These are phyloP conservation scores for Drosophila paracracens DNA, from an alignment of 2,888 invertebrate genomes.

Conservation along the genomic window DNA sequence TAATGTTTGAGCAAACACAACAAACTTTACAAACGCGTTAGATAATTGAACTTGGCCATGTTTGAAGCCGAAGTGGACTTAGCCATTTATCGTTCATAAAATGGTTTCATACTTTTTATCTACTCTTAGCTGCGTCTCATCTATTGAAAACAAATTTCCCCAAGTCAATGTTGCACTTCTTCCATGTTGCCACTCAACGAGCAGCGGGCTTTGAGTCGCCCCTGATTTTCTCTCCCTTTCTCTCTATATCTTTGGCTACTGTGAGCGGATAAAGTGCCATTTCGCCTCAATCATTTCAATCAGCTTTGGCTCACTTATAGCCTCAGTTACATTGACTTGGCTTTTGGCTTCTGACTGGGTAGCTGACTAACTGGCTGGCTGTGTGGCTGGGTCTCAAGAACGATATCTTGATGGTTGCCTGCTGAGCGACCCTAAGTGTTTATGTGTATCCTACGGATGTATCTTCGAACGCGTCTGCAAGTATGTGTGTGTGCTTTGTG, in stretches of 20 bases:
- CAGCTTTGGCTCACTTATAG: slow-evolving; percentile 78
- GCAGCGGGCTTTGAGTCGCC: slow-evolving; percentile 36
- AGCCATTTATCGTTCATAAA: slow-evolving; percentile 9
- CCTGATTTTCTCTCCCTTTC: background rate
- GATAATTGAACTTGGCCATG: slow-evolving; percentile 5
- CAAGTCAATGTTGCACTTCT: slow-evolving; percentile 49
- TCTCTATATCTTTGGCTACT: background rate
- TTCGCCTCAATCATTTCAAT: slow-evolving; percentile 78
- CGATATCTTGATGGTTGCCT: slow-evolving; percentile 32
- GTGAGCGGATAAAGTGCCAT: slow-evolving; percentile 65
- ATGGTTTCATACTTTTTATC: slow-evolving; percentile 25
- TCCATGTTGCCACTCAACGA: slow-evolving; percentile 50
- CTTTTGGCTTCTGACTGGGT: slow-evolving; percentile 65
- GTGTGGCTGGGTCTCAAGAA: slow-evolving; percentile 14
- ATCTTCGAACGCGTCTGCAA: slow-evolving; percentile 9
- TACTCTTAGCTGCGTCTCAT: slow-evolving; percentile 42
- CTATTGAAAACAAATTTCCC: slow-evolving; percentile 55
- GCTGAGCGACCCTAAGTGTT: slow-evolving; percentile 56
- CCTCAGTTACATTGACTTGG: slow-evolving; percentile 76
- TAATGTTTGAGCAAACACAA: background rate
- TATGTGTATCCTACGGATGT: slow-evolving; percentile 55
- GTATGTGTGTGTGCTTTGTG: slow-evolving; percentile 51
- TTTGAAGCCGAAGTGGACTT: slow-evolving; percentile 16
- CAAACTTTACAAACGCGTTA: background rate
- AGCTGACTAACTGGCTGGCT: slow-evolving; percentile 1